These are phyloP conservation scores for Halichondria panicea DNA, from an alignment of 37 sponge, comb jelly and placozoan genomes.

Conservation along the genomic window DNA sequence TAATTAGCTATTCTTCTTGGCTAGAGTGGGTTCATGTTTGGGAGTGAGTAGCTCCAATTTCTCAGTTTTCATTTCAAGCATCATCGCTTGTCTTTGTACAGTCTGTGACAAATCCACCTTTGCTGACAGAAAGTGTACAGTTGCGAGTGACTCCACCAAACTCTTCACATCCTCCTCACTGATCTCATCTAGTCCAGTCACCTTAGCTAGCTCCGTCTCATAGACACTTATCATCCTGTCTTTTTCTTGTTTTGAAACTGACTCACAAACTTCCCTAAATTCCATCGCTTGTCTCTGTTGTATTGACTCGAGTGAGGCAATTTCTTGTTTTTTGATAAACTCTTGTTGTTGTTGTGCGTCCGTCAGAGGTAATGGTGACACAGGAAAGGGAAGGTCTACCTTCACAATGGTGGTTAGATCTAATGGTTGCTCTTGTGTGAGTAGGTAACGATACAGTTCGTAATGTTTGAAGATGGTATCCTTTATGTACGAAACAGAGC, in stretches of 20 bases:
- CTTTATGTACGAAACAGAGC: neutral
- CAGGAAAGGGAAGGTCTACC: too few relatives aligned
- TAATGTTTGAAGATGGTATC: slow-evolving; percentile 36
- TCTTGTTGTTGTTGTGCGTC: neutral
- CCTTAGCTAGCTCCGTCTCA: neutral
- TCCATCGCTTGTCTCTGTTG: neutral
- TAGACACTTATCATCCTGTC: neutral
- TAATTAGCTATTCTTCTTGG: too few relatives aligned
- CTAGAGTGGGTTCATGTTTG: too few relatives aligned
- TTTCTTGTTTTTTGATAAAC: slow-evolving; percentile 3
- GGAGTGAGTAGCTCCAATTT: neutral
- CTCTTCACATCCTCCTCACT: neutral
- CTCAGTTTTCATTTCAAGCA: neutral
- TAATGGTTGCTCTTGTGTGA: neutral
- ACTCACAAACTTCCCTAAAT: neutral
- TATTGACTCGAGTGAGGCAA: neutral
- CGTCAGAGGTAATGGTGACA: too few relatives aligned
- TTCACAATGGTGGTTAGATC: neutral
- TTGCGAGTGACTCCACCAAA: neutral
- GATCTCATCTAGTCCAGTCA: neutral
- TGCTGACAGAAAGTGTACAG: neutral
- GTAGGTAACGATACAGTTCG: slow-evolving; percentile 18
- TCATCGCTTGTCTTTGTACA: neutral
- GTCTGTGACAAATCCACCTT: neutral
- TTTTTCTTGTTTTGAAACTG: neutral